A percentile compares a stretch with the other conserved stretches of the same genome.
Conservation (phyloP, 2,888 invertebrate genomes). For the Conistra vaccinii region DNA sequence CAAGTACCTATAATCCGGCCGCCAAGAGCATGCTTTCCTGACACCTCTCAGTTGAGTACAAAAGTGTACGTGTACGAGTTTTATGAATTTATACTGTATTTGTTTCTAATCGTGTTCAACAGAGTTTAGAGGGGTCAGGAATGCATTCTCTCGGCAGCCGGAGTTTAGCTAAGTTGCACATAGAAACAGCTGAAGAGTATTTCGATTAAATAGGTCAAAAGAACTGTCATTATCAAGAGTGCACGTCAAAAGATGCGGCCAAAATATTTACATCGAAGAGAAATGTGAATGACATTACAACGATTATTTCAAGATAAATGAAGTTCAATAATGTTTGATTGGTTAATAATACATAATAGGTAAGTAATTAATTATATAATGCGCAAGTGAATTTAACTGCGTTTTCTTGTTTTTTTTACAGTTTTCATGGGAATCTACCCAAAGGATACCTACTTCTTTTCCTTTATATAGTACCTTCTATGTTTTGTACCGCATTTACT, state of each 20-base stretch:
- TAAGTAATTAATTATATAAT: not conserved
- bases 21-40: too few relatives aligned
- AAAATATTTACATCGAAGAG: conserved; percentile 46
- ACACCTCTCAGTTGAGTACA: too few relatives aligned
- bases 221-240: conserved; percentile 23
- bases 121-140: too few relatives aligned
- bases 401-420: not conserved
- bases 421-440: not conserved
- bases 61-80: too few relatives aligned
- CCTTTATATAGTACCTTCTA: too few relatives aligned
- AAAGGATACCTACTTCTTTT: not conserved
- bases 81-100: too few relatives aligned
- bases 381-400: too few relatives aligned
- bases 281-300: conserved; percentile 44
- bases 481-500: too few relatives aligned
- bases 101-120: too few relatives aligned
- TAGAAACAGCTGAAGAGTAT: not conserved
- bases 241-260: conserved; percentile 17
- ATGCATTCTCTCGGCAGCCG: too few relatives aligned
- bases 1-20: too few relatives aligned
- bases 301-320: not conserved
- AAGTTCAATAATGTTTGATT: not conserved
- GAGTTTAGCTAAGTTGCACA: too few relatives aligned
- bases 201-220: conserved; percentile 13
- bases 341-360: conserved; percentile 1